Conservation (phyloP, 2,797 vertebrate species). For the Peromyscus attwateri region DNA sequence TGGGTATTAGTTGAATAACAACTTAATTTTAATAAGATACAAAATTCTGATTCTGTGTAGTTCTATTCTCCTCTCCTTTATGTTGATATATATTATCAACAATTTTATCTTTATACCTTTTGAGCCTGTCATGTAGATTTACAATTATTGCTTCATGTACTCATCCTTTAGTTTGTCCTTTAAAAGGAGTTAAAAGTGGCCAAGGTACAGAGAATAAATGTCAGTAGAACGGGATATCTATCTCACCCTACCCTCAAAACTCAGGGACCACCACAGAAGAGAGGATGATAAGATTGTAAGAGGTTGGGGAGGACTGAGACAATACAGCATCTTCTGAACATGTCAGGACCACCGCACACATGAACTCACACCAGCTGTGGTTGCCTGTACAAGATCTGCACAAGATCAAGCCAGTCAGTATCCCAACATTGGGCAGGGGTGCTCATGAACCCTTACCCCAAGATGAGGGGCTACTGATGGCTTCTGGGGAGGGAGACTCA, state of each 20-base stretch:
- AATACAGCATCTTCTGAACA: background rate
- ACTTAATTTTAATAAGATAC: conserved; percentile 30
- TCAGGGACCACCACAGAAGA: background rate
- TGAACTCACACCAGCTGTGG: background rate
- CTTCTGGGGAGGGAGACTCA: background rate
- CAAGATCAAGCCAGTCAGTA: background rate
- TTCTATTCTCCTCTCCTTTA: background rate
- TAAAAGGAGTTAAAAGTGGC: background rate
- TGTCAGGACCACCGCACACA: background rate
- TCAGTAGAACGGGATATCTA: background rate
- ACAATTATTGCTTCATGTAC: conserved; percentile 6
- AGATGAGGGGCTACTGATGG: background rate
- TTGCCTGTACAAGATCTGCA: background rate
- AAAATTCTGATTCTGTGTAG: background rate
- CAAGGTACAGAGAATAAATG: background rate
- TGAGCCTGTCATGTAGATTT: conserved; percentile 13
- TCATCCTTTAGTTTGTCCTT: conserved; percentile 29
- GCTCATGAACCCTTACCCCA: background rate
- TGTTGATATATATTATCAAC: background rate
- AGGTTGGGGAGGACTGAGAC: no score
- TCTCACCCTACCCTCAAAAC: background rate
- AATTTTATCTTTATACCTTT: background rate
- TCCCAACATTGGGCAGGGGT: no score
- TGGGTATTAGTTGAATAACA: background rate
- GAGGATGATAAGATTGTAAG: background rate